Percentiles rank a stretch among this genome's conserved stretches.
phyloP scores from a whole-genome alignment of 2,888 invertebrate species.

The Melitaea athalia region DNA sequence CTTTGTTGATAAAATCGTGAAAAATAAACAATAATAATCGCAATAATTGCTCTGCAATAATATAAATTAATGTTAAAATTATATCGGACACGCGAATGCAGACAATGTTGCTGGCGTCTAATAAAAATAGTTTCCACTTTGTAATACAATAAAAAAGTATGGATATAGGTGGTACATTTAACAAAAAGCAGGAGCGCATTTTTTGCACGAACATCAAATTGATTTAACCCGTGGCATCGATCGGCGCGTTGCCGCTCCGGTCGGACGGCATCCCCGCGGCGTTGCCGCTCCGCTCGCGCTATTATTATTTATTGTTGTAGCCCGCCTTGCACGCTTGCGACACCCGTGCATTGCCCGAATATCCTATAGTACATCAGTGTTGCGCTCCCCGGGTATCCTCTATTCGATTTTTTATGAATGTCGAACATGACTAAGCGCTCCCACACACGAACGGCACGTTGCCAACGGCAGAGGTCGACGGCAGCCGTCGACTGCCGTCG shows the following conservation, averaged over 20 bases:
- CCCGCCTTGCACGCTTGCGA: conserved; percentile 37
- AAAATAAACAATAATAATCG: neutral
- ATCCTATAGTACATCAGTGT: conserved; percentile 4
- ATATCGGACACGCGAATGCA: conserved; percentile 6
- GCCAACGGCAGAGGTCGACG: too few relatives aligned
- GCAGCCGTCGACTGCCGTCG: too few relatives aligned
- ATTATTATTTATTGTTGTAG: conserved; percentile 28
- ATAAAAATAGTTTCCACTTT: neutral
- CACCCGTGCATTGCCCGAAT: conserved; percentile 35
- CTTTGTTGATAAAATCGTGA: neutral
- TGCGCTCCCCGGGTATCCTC: conserved; percentile 13
- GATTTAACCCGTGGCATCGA: conserved; percentile 41
- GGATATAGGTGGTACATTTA: conserved; percentile 4
- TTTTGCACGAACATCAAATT: conserved; percentile 36
- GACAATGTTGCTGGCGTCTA: conserved; percentile 6
- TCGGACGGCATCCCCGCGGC: conserved; percentile 52
- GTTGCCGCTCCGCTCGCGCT: conserved; percentile 57
- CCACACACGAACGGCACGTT: too few relatives aligned
- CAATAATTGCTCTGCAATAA: neutral
- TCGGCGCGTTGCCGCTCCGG: conserved; percentile 40
- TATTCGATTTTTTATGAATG: conserved; percentile 5
- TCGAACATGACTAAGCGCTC: too few relatives aligned
- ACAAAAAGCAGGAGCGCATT: conserved; percentile 24
- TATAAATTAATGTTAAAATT: conserved; percentile 1
- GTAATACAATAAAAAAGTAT: conserved; percentile 2